phyloP scores from a whole-genome alignment of 2,113 vertebrate species.

The Chauna torquata region DNA sequence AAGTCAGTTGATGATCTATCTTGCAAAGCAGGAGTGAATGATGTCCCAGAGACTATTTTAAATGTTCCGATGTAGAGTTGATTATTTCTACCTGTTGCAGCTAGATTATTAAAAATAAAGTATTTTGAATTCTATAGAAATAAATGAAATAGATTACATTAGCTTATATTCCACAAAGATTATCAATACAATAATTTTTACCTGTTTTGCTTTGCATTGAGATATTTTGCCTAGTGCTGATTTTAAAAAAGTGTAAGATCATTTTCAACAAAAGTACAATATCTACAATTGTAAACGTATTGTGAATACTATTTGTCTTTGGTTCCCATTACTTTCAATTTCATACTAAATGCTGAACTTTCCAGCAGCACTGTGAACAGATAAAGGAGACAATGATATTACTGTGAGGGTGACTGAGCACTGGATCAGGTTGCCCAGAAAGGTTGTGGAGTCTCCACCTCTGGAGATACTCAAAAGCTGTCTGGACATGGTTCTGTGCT shows the following conservation, averaged over 20 bases:
- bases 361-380: background rate
- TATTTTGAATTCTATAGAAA: background rate
- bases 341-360: background rate
- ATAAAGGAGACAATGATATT: background rate
- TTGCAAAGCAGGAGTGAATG: conserved; percentile 68
- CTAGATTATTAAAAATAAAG: conserved; percentile 41
- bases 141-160: background rate
- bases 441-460: background rate
- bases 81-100: background rate
- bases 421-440: background rate
- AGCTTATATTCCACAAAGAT: background rate
- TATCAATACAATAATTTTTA: background rate
- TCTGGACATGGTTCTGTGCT: background rate
- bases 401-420: background rate
- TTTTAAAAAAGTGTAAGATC: background rate
- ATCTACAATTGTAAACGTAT: background rate
- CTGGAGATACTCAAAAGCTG: background rate
- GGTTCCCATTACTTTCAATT: background rate
- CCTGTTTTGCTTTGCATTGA: background rate
- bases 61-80: conserved; percentile 57
- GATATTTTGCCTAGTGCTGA: background rate
- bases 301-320: background rate
- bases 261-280: background rate
- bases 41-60: conserved; percentile 73
- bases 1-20: conserved; percentile 74